Base-by-base conservation (phyloP, 2,888 invertebrate species). In the Hylaea fasciaria region DNA sequence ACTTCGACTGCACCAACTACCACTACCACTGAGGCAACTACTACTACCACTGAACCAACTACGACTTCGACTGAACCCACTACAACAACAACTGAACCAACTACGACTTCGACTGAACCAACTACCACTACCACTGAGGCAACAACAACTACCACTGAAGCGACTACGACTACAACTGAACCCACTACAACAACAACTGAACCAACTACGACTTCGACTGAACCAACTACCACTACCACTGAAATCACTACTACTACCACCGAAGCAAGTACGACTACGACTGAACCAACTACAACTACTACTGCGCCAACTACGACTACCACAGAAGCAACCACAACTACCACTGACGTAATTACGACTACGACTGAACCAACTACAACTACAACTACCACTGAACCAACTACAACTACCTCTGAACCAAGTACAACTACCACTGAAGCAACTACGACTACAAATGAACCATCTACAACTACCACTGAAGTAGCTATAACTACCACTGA, bases 281-380 rank as follows among this genome's bases (percentile, higher is more conserved):
- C 7, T 7, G 32, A 32, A 0, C 17, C 45, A 8, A 49, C 47
- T 0, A 53, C 51, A 0, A 37, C 46, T 0, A 46, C 62, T 2
- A 41, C 64, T 2, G 49, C 46, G 8, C 29, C 37, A 22, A 57
- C 68, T n/a, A 62, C 54, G 1, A 53, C 60, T 11, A 22, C 22
- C 22, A 2, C 22, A 22, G 32, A 32, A 10, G 1, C 32, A 32
- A 32, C 32, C 1, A 32, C 32, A 10, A 32, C 32, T 32, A 32
- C 32, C 7, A 4, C 7, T 7, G 22, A 22, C 2, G 1, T 9
- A 9, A 32, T 9, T 9, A 32, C 10, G 9, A 32, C 32, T 10
- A 32, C 32, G 5, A 4, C 9, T 4, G 32, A 32, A 32, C 22
- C 22, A 22, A 22, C 22, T 22, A 22, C 22, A 22, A 32, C 32